Percentiles rank a stretch among this genome's conserved stretches.
phyloP scores from a whole-genome alignment of 2,888 invertebrate species.

The Leucophenga montana region DNA sequence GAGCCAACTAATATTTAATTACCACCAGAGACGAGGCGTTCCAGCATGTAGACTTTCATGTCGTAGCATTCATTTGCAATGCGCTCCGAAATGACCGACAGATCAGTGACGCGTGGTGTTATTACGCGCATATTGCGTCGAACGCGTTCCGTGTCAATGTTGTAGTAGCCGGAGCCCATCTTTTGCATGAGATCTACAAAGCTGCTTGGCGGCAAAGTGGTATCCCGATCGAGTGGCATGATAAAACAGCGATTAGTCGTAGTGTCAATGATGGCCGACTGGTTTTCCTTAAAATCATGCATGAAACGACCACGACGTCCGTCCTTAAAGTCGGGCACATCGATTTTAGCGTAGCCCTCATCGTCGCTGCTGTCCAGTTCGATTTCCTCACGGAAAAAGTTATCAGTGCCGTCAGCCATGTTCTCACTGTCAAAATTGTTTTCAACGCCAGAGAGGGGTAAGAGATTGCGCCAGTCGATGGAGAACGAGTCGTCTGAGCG shows the following conservation, averaged over 20 bases:
- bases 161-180: conserved; percentile 85
- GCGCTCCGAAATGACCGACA: conserved; percentile 78
- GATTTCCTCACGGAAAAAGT: conserved; percentile 84
- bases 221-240: conserved; percentile 87
- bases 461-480: conserved; percentile 58
- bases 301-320: conserved; percentile 89
- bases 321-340: conserved; percentile 87
- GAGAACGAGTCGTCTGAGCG: conserved; percentile 66
- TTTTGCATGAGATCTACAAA: conserved; percentile 86
- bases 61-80: conserved; percentile 82
- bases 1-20: conserved; percentile 59
- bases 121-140: conserved; percentile 84
- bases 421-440: conserved; percentile 34
- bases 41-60: conserved; percentile 83
- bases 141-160: conserved; percentile 86
- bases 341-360: conserved; percentile 86
- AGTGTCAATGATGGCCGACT: conserved; percentile 84
- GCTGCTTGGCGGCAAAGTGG: conserved; percentile 85
- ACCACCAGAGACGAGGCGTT: conserved; percentile 80
- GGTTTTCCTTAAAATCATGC: conserved; percentile 89
- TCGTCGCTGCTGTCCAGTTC: conserved; percentile 81
- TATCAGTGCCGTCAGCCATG: conserved; percentile 58
- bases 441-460: conserved; percentile 50
- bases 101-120: conserved; percentile 80
- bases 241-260: conserved; percentile 87